These are phyloP conservation scores for Heterohyrax brucei DNA, from an alignment of 2,797 vertebrate genomes.

Conservation along the genomic window DNA sequence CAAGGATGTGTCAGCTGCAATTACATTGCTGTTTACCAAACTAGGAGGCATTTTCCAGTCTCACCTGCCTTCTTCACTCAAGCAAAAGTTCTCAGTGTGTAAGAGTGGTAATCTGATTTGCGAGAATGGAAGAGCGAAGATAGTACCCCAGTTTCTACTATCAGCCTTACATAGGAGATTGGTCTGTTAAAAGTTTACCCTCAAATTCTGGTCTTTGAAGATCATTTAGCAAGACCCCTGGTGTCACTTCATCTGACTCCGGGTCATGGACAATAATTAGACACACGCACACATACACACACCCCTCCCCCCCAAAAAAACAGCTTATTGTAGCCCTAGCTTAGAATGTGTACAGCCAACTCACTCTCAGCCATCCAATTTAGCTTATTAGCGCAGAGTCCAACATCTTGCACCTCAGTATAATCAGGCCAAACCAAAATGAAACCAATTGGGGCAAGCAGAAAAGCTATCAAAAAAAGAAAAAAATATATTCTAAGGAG, in stretches of 20 bases:
- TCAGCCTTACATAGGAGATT: background rate
- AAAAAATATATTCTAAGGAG: conserved; percentile 47
- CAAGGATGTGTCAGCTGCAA: conserved; percentile 31
- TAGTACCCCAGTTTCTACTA: background rate
- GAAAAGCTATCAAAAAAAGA: conserved; percentile 49
- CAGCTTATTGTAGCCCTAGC: background rate
- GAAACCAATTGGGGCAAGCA: conserved; percentile 13
- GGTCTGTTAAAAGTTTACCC: conserved; percentile 11
- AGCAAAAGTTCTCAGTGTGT: background rate
- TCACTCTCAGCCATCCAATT: background rate
- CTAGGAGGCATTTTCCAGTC: conserved; percentile 21
- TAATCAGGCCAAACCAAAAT: conserved; percentile 56
- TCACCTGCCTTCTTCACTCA: conserved; percentile 19
- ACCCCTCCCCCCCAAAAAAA: background rate
- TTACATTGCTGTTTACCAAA: conserved; percentile 57
- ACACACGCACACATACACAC: background rate
- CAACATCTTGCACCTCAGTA: conserved; percentile 24
- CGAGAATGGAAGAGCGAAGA: background rate
- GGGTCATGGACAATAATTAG: background rate
- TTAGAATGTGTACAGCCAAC: conserved; percentile 1
- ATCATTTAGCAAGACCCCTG: conserved; percentile 21
- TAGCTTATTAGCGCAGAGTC: background rate
- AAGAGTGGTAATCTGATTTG: background rate
- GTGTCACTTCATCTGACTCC: background rate
- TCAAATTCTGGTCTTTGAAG: conserved; percentile 8